A percentile compares a stretch with the other conserved stretches of the same genome.
Evolutionary conservation across 2,113 vertebrate genomes (phyloP).

Genomic region (Mobula birostris): DNA sequence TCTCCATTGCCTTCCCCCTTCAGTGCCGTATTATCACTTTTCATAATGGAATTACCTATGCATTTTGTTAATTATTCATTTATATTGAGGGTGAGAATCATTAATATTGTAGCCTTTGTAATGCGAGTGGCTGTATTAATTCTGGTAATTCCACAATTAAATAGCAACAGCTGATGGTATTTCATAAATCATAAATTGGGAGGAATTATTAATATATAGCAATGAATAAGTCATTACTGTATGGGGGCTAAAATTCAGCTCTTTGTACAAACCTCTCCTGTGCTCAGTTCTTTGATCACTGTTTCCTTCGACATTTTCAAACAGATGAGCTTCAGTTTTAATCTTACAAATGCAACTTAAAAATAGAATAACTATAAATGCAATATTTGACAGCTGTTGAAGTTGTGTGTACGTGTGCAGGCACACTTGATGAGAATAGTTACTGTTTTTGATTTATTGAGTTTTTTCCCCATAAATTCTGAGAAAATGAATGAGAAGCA

Average conservation of each 20-base stretch:
- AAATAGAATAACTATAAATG: not conserved
- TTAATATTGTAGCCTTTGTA: slow-evolving; percentile 23
- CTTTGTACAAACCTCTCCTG: not conserved
- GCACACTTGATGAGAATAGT: not conserved
- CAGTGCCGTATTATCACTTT: slow-evolving; percentile 41
- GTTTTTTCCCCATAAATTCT: not conserved
- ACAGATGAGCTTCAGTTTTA: not conserved
- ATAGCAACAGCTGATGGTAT: not conserved
- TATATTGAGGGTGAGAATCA: not conserved
- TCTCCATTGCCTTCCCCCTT: slow-evolving; percentile 42
- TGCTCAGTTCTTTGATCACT: slow-evolving; percentile 23
- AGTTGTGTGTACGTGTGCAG: not conserved
- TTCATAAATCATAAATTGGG: slow-evolving; percentile 28
- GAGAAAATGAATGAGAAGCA: not conserved
- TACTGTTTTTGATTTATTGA: not conserved
- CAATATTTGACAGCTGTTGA: slow-evolving; percentile 16
- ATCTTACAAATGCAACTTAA: slow-evolving; percentile 3
- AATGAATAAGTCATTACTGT: slow-evolving; percentile 16
- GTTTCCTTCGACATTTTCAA: slow-evolving; percentile 8
- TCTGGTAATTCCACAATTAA: slow-evolving; percentile 35
- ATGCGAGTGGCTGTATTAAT: not conserved
- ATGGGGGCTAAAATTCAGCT: not conserved
- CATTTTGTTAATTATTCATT: slow-evolving; percentile 45
- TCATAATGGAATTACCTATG: slow-evolving; percentile 44
- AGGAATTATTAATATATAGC: slow-evolving; percentile 9